Evolutionary conservation across 2,888 invertebrate genomes (phyloP), one percentile per base, ranked within the genome.

Genomic region (Antheraea assamensis): DNA sequence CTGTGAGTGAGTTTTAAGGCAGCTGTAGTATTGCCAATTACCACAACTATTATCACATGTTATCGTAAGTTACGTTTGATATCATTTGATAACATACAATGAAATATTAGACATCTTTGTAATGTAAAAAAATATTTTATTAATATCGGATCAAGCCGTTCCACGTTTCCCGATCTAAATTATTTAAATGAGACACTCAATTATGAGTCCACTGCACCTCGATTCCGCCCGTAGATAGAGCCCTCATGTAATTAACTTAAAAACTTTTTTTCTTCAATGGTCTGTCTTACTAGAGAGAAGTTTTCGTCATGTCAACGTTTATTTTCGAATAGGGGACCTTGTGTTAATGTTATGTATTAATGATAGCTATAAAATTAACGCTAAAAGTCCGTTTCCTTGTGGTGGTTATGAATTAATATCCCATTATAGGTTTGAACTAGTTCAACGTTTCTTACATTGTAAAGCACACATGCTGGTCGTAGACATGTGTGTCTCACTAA

Each of bases 131-230:
- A 73, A 80, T 82, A 79, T 82, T 84, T 85, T 83, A 84, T 84
- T 81, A 82, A 80, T 83, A 83, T 82, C 78, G 81, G 81, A 78
- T 84, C 78, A 76, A 77, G 74, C 70, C 77, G 77, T 79, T 83
- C 82, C 77, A 78, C 81, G 81, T 81, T n/a, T 76, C 75, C 75
- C 78, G 76, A 78, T 82, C 81, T 79, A 88, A 90, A 88, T 87
- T 90, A 90, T 89, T 90, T 86, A 89, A 88, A 88, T 90, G 89
- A 88, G 85, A 85, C 86, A 91, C 86, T 87, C 87, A 88, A 90
- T 91, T 90, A 88, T 80, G 78, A 85, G 86, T 82, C n/a, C 82
- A 80, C 79, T 81, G 82, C 82, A 81, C 79, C 77, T 82, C 87
- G 92, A 91, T 91, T 87, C 82, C 77, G 77, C 75, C 77, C 78